Evolutionary conservation across 2,888 invertebrate genomes (phyloP).

Genomic region (Zaprionus bogoriensis): DNA sequence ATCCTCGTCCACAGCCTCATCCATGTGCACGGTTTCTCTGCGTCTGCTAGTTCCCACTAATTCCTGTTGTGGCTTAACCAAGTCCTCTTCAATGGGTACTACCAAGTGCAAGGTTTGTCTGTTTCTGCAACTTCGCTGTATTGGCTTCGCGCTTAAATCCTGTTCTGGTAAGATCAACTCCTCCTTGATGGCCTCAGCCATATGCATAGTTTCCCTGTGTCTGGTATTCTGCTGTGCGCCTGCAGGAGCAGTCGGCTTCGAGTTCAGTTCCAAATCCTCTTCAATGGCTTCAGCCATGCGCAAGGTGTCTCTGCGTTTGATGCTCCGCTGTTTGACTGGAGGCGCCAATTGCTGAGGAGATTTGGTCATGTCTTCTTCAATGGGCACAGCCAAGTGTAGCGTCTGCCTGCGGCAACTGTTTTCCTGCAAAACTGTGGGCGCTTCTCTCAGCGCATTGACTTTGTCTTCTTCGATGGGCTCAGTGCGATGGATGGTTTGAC

Average conservation of each 20-base stretch:
- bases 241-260: not conserved
- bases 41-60: not conserved
- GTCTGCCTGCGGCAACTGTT: not conserved
- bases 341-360: not conserved
- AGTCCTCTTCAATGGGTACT: slow-evolving; percentile 27
- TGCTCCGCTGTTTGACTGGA: not conserved
- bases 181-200: slow-evolving; percentile 24
- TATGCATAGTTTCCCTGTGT: slow-evolving; percentile 2
- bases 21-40: not conserved
- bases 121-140: not conserved
- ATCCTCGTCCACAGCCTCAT: no score
- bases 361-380: slow-evolving; percentile 24
- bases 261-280: not conserved
- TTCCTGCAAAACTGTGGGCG: not conserved
- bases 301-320: slow-evolving; percentile 10
- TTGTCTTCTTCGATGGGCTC: not conserved
- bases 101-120: slow-evolving; percentile 3
- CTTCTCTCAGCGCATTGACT: not conserved
- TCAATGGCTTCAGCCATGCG: slow-evolving; percentile 8
- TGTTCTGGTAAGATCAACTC: not conserved
- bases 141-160: not conserved
- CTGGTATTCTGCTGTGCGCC: not conserved
- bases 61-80: not conserved
- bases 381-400: not conserved
- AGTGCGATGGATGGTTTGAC: not conserved